Percentiles rank a stretch among this genome's conserved stretches.
Conservation (phyloP, 1,140 invertebrate genomes). For the Yoshiicerus persimilis region DNA sequence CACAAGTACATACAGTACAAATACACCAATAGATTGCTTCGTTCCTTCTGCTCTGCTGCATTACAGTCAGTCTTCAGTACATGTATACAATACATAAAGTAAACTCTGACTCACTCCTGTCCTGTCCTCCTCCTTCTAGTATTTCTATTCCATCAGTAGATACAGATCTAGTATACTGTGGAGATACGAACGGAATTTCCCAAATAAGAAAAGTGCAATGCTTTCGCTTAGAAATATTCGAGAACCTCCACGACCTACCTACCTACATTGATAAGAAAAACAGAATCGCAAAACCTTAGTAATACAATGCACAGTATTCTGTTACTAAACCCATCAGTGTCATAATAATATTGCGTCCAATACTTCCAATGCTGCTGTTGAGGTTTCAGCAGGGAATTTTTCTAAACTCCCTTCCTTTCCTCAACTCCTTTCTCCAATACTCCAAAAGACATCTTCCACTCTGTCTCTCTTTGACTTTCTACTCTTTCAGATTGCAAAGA, state of each 20-base stretch:
- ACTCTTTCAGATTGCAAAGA: slow-evolving; percentile 1
- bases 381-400: neutral
- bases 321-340: neutral
- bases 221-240: neutral
- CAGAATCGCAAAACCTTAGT: neutral
- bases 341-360: neutral
- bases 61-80: too few species aligned
- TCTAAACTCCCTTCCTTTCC: neutral
- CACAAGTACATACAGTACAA: neutral
- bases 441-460: neutral
- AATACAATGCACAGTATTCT: neutral
- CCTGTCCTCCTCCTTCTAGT: too few species aligned
- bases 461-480: slow-evolving; percentile 12
- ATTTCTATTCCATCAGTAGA: neutral
- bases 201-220: neutral
- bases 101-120: too few species aligned
- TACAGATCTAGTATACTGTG: neutral
- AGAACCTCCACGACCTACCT: neutral
- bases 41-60: too few species aligned
- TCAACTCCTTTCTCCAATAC: neutral
- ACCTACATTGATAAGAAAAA: neutral
- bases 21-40: too few species aligned
- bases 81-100: too few species aligned
- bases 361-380: neutral
- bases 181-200: neutral